Evolutionary conservation across 1,140 invertebrate genomes (phyloP), one percentile per base, ranked within the genome.

Genomic region (Meloidogyne floridensis): DNA sequence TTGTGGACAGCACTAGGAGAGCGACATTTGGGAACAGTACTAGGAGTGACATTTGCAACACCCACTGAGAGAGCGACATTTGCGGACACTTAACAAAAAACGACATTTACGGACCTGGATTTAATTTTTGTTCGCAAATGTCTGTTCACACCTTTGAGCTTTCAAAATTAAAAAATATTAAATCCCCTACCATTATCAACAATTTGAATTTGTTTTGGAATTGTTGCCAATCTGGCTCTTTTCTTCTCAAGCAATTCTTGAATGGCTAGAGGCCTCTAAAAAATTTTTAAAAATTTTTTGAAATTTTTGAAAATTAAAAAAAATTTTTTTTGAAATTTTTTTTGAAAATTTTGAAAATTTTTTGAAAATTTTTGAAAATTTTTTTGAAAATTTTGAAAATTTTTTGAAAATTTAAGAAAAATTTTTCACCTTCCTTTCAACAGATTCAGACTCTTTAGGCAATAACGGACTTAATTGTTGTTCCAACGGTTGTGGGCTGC

Each of bases 211-310:
- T 9, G 32, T 32, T 32, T n/a, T 4, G 53, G 42, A 18, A 42
- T 54, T 42, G 10, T 43, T 20, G 59, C 80, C 56, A 86, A 80
- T 18, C 85, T 81, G 1, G 86, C 86, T 42, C 81, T 81, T 70
- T 86, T 86, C 53, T 78, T 82, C 77, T 85, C 78, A n/a, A 87
- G 74, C 77, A 87, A 72, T 72, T 87, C 84, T 77, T 88, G 86
- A 71, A 87, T 87, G 15, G 86, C 86, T 4, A 81, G 78, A n/a
- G 86, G 86, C 20, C 86, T 72, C 56, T 82, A 32, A n/a, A 77
- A 65, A n/a, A 72, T 18, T 3, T 3, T 72, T 47, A 2, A 59
- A 13, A n/a, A 4, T 54, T 10, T 11, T 56, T 8, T 59, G 20
- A n/a, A 15, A 53, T 53, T 53, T 59, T 65, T n/a, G n/a, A 56